Percentiles rank a stretch among this genome's conserved stretches.
These are phyloP conservation scores for human (Homo sapiens) DNA, from an alignment of 2,113 vertebrate genomes.

Conservation along the genomic window DNA sequence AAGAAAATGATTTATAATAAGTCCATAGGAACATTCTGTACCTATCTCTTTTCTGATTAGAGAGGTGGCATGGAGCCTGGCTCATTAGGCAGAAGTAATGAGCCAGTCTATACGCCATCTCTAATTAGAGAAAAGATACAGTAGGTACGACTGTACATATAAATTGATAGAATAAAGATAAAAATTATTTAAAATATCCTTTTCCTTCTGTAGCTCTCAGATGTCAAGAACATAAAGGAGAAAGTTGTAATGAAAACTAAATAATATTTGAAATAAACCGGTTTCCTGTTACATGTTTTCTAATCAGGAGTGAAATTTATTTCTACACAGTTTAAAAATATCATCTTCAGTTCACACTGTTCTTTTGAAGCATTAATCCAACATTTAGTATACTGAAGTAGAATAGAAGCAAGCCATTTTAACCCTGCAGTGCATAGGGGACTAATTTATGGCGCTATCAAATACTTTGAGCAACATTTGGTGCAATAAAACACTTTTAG, in stretches of 20 bases:
- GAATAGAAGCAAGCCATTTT: background rate
- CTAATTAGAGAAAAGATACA: conserved; percentile 90
- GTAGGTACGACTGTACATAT: conserved; percentile 84
- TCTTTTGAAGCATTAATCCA: conserved; percentile 25
- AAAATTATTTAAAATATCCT: conserved; percentile 78
- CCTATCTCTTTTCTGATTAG: conserved; percentile 89
- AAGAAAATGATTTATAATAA: conserved; percentile 87
- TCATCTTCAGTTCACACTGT: background rate
- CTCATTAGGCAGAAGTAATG: conserved; percentile 91
- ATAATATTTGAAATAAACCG: conserved; percentile 37
- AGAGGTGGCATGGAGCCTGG: conserved; percentile 86
- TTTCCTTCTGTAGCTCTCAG: conserved; percentile 52
- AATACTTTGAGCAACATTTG: conserved; percentile 31
- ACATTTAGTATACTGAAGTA: background rate
- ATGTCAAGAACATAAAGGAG: conserved; percentile 40
- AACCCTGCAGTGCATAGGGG: background rate
- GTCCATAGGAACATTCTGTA: conserved; percentile 86
- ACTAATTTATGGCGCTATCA: conserved; percentile 45
- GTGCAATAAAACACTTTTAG: conserved; percentile 54
- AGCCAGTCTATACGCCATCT: conserved; percentile 87
- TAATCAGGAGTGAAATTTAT: conserved; percentile 42
- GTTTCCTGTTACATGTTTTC: conserved; percentile 64
- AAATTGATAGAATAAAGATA: conserved; percentile 82
- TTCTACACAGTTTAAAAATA: conserved; percentile 24
- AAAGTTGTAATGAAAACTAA: conserved; percentile 31